Percentiles rank a stretch among this genome's conserved stretches.
phyloP scores from a whole-genome alignment of 1,140 invertebrate genomes.

The Dendrolimus punctatus region DNA sequence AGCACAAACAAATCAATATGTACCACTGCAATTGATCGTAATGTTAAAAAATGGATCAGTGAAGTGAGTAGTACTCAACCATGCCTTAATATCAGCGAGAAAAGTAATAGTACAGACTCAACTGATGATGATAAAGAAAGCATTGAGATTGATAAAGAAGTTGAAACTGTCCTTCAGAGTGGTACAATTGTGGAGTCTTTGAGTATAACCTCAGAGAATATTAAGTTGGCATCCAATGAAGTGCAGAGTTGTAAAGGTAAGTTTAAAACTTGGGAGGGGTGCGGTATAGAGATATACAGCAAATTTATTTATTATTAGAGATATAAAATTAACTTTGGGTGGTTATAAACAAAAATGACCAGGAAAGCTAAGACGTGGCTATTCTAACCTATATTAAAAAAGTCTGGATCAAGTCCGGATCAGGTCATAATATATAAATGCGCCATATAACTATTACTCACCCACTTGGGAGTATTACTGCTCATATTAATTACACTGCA shows the following conservation, averaged over 20 bases:
- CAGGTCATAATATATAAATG: no score
- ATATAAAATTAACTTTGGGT: no score
- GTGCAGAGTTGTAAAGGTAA: conserved; percentile 50
- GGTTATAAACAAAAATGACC: no score
- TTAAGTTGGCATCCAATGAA: conserved; percentile 53
- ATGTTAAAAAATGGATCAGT: conserved; percentile 52
- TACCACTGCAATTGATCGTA: conserved; percentile 22
- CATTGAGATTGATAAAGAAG: conserved; percentile 63
- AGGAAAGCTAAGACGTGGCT: no score
- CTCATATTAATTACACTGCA: no score
- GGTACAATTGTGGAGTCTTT: conserved; percentile 61
- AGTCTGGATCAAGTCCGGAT: no score
- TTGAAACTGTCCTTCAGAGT: conserved; percentile 60
- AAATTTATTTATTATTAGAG: no score
- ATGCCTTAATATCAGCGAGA: conserved; percentile 46
- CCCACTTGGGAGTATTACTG: no score
- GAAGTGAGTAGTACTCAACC: conserved; percentile 65
- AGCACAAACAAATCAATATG: conserved; percentile 27
- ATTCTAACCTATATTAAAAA: no score
- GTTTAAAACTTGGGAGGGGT: conserved; percentile 4
- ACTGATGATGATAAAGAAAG: conserved; percentile 50
- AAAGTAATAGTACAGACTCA: conserved; percentile 24
- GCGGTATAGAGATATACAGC: no score
- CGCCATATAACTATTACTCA: no score
- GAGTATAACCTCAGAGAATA: conserved; percentile 55